Evolutionary conservation across 2,113 vertebrate genomes (phyloP), one percentile per base, ranked within the genome.

Genomic region (Poeciliopsis retropinna): DNA sequence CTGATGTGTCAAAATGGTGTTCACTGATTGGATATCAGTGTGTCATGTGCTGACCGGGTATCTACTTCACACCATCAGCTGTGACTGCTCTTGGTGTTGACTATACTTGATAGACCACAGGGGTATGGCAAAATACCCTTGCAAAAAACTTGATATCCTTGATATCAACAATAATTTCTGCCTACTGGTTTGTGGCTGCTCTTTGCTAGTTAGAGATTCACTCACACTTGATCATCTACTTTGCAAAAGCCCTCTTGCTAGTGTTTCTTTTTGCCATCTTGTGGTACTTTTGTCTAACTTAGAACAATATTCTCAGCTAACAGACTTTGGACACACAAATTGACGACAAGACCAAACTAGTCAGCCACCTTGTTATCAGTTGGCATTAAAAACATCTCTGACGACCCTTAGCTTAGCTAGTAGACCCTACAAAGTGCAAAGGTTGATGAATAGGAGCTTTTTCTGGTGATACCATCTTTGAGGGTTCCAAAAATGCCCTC

Each of bases 1-100:
- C 88, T 88, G 90, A 90, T 87, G 89, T 91, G 90, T 91, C 83
- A 87, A 89, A 90, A 81, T 51, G 75, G 64, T 72, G 88, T 74
- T 62, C 81, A 1, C 79, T 84, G 88, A 92, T 90, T 89, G 92
- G 88, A 77, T 85, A 80, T 87, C 81, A 73, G 41, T 25, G 79
- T 66, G 87, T 92, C 87, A 91, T 86, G 88, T 83, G 90, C 77
- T 72, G 74, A 79, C 29, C 60, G 67, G 80, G 78, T 90, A 83
- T 87, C 88, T 80, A 87, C 87, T 91, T 92, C 87, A 87, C 89
- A 89, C 90, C 72, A 85, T 81, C 70, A 79, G 85, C 83, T 85
- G 84, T 84, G 84, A 86, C 88, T 90, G 76, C 68, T 78, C 81
- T 82, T 73, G 3, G 70, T 39, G 72, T 73, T 73, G 81, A 86